These are phyloP conservation scores for Pygoscelis adeliae DNA, from an alignment of 2,113 vertebrate species.

Conservation along the genomic window DNA sequence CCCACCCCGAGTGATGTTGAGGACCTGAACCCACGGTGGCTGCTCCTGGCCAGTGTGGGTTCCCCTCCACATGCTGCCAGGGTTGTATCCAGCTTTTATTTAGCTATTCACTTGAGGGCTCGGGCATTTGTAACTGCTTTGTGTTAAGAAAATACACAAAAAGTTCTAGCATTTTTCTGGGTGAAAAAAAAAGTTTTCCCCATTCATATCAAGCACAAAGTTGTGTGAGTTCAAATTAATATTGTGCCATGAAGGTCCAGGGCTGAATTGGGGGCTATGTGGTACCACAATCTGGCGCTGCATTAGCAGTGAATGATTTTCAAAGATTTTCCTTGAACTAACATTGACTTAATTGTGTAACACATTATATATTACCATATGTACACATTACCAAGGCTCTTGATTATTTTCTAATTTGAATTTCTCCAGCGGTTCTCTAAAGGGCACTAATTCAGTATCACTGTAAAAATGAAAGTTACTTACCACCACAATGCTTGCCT, in stretches of 20 bases:
- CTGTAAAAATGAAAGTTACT: background rate
- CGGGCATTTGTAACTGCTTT: background rate
- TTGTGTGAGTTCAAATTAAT: background rate
- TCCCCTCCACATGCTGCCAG: fast-evolving
- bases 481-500: background rate
- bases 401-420: conserved; percentile 62
- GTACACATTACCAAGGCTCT: conserved; percentile 33
- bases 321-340: conserved; percentile 61
- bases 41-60: fast-evolving
- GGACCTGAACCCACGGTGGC: background rate
- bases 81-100: background rate
- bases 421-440: conserved; percentile 38
- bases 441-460: conserved; percentile 22
- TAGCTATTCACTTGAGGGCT: background rate
- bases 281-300: background rate
- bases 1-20: fast-evolving
- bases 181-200: background rate
- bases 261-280: background rate
- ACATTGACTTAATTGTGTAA: conserved; percentile 57
- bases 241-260: background rate
- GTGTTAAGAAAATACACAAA: background rate
- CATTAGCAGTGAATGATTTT: conserved; percentile 10
- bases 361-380: conserved; percentile 47
- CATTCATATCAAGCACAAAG: fast-evolving
- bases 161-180: background rate